Evolutionary conservation across 2,888 invertebrate species (phyloP), one percentile per base, ranked within the genome.

Genomic region (Nemotelus nigrinus): DNA sequence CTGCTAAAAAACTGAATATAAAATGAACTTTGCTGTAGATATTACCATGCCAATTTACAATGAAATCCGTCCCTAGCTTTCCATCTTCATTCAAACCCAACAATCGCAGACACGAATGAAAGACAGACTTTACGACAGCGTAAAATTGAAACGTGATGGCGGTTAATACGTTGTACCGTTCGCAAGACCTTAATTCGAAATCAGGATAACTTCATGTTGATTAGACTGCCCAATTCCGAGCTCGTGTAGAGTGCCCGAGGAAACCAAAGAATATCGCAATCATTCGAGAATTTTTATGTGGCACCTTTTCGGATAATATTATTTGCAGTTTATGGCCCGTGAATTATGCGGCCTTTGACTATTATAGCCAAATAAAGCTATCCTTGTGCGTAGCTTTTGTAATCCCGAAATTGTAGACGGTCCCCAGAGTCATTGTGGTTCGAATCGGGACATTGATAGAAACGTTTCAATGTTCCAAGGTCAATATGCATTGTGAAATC

Each of bases 71-170:
- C 25, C 25, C 25, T 25, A 25, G 25, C 25, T 25, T 25, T 25
- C 25, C 25, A 25, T 25, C 25, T 25, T 25, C 25, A 25, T 25
- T 25, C 25, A 25, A 25, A 25, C 25, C 25, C 25, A 25, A 25
- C 25, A 25, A 25, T 25, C 25, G 25, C 25, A 25, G 25, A n/a
- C 6, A 63, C 8, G 39, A 48, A 71, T 5, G 60, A 45, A 72
- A 48, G 58, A 43, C 48, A 65, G 47, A 64, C 55, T 76, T 76
- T 76, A 76, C 50, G 76, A 65, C 43, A 45, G 65, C 76, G 76
- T 76, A 76, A 76, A 76, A 65, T 64, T 76, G 76, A 65, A 64
- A 76, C 76, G 76, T 76, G 76, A 64, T 74, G 48, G 48, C 25
- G 10, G 60, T 74, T 44, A 41, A 60, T 74, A 10, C 50, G 72